Conservation (phyloP, 2,113 vertebrate species). For the Calonectris borealis region DNA sequence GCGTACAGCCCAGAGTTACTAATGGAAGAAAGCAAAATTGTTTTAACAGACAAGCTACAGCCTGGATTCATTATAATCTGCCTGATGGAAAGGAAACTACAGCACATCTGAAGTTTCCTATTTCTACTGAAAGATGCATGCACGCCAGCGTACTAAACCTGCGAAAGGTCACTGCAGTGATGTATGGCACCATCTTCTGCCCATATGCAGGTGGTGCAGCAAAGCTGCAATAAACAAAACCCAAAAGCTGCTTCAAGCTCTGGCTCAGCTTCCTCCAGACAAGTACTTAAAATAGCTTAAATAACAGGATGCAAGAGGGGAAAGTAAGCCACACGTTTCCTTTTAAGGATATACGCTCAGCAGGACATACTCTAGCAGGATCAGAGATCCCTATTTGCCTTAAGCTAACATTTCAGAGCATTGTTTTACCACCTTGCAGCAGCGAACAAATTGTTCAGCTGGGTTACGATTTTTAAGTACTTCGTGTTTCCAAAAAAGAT, state of each 20-base stretch:
- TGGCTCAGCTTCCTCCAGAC: constrained; percentile 36
- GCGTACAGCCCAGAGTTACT: background rate
- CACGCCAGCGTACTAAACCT: background rate
- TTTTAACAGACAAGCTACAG: constrained; percentile 40
- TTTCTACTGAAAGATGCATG: constrained; percentile 22
- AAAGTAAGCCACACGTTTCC: constrained; percentile 50
- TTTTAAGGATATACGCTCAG: constrained; percentile 59
- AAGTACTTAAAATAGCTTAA: constrained; percentile 67
- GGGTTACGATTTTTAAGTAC: background rate
- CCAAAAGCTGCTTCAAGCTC: constrained; percentile 22
- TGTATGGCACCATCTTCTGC: background rate
- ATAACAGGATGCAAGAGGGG: constrained; percentile 66
- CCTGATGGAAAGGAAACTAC: constrained; percentile 46
- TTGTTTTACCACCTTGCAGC: constrained; percentile 22
- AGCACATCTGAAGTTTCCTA: constrained; percentile 43
- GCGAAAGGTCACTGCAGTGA: background rate
- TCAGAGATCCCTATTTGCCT: background rate
- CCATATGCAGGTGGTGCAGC: constrained; percentile 14
- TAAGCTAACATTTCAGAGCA: background rate
- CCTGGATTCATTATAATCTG: background rate
- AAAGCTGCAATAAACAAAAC: background rate
- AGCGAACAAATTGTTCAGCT: background rate
- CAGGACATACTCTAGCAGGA: constrained; percentile 13
- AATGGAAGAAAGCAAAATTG: constrained; percentile 5
- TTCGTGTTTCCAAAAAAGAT: background rate